A percentile compares a stretch with the other conserved stretches of the same genome.
These are phyloP conservation scores for Gambusia holbrooki DNA, from an alignment of 2,113 vertebrate species.

Conservation along the genomic window DNA sequence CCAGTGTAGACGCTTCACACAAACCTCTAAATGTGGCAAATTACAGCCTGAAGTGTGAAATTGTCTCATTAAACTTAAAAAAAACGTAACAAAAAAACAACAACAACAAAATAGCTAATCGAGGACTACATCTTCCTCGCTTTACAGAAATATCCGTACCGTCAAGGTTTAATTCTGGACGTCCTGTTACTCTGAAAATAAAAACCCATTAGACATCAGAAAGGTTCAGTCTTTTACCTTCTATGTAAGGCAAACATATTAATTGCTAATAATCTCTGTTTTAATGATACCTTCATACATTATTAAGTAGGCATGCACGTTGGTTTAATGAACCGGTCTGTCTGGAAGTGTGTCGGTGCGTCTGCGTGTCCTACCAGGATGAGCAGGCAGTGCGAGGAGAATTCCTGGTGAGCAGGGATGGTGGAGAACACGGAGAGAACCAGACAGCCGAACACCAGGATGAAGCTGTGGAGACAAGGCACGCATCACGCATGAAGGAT, in stretches of 20 bases:
- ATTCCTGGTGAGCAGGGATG: conserved; percentile 91
- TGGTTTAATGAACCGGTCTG: not conserved
- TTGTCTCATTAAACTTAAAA: not conserved
- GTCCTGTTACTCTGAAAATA: not conserved
- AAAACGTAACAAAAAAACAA: too few relatives aligned
- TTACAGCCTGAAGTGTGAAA: not conserved
- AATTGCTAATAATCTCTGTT: not conserved
- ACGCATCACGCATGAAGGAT: not conserved
- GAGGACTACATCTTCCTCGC: too few relatives aligned
- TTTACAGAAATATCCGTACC: not conserved
- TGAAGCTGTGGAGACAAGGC: conserved; percentile 86
- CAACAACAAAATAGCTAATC: too few relatives aligned
- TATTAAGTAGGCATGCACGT: not conserved
- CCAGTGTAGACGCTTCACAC: too few relatives aligned
- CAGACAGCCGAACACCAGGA: conserved; percentile 98
- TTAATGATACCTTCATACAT: not conserved
- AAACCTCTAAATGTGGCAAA: too few relatives aligned
- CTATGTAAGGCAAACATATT: not conserved
- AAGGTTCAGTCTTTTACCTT: too few relatives aligned
- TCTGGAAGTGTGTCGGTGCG: not conserved
- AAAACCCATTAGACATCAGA: not conserved
- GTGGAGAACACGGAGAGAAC: conserved; percentile 98
- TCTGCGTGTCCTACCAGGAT: conserved; percentile 90
- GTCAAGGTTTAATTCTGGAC: not conserved
- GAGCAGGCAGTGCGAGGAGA: conserved; percentile 96